phyloP scores from a whole-genome alignment of 2,888 invertebrate species.

The Bhutanitis thaidina region DNA sequence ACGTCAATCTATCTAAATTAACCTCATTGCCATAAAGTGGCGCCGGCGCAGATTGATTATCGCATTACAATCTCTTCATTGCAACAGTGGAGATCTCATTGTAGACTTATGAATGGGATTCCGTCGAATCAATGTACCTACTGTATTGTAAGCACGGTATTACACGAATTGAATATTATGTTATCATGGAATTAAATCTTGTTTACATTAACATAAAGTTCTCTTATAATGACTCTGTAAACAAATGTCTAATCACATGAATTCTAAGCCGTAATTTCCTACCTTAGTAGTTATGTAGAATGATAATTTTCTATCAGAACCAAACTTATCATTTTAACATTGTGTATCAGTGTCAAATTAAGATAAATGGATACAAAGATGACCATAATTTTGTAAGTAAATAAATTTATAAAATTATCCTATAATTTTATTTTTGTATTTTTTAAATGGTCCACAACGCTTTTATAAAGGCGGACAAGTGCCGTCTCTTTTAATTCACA shows the following conservation, averaged over 20 bases:
- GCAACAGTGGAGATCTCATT: conserved; percentile 23
- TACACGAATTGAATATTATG: not conserved
- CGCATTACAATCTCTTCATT: conserved; percentile 29
- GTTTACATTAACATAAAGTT: not conserved
- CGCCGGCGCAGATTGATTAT: conserved; percentile 32
- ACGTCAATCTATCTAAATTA: conserved; percentile 33
- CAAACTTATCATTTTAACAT: conserved; percentile 10
- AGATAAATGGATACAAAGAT: conserved; percentile 6
- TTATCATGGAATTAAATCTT: not conserved
- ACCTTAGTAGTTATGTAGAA: conserved; percentile 3
- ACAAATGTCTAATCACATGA: not conserved
- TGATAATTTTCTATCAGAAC: too few species aligned
- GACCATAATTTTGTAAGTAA: too few species aligned
- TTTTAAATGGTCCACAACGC: not conserved
- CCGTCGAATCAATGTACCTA: conserved; percentile 10
- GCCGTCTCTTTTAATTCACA: not conserved
- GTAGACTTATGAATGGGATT: conserved; percentile 19
- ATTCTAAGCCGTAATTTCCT: not conserved
- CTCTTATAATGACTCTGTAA: not conserved
- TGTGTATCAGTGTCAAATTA: conserved; percentile 5
- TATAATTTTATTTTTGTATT: too few species aligned
- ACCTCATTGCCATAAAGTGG: conserved; percentile 26
- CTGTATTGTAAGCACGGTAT: not conserved
- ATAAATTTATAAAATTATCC: too few species aligned
- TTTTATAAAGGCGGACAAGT: conserved; percentile 1